Conservation (phyloP, 2,797 vertebrate genomes). For the Girardinus metallicus region DNA sequence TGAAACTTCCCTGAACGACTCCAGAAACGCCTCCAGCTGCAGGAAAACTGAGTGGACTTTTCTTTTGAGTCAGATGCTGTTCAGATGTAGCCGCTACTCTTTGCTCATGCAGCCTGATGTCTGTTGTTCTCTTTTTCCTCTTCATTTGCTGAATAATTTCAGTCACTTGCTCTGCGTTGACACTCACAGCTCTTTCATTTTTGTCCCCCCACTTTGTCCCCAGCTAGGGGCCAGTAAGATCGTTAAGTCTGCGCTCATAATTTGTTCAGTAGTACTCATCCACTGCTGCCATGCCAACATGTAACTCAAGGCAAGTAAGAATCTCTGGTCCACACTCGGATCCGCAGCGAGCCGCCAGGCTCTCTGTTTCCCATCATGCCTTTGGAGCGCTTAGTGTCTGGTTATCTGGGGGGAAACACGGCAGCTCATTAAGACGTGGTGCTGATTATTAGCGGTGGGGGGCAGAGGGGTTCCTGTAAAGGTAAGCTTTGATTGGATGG, state of each 20-base stretch:
- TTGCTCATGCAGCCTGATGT: constrained; percentile 70
- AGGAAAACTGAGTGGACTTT: constrained; percentile 25
- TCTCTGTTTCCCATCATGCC: constrained; percentile 73
- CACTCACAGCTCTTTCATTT: constrained; percentile 86
- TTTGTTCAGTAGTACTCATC: constrained; percentile 87
- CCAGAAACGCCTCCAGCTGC: constrained; percentile 4
- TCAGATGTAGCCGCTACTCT: neutral
- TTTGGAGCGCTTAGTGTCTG: constrained; percentile 65
- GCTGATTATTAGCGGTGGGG: neutral
- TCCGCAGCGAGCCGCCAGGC: constrained; percentile 73
- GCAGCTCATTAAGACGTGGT: constrained; percentile 30
- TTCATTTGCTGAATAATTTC: constrained; percentile 65
- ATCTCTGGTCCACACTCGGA: constrained; percentile 80
- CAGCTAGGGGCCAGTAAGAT: constrained; percentile 87
- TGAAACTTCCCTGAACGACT: neutral
- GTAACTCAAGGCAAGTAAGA: constrained; percentile 88
- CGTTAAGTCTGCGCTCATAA: constrained; percentile 86
- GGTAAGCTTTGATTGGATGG: neutral
- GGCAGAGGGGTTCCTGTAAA: neutral
- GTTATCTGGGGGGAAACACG: constrained; percentile 21
- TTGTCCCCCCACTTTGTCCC: constrained; percentile 86
- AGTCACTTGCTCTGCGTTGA: constrained; percentile 79
- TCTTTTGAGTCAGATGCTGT: constrained; percentile 14
- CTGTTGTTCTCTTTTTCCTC: constrained; percentile 46
- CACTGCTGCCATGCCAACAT: constrained; percentile 87